These are phyloP conservation scores for Ostrea denselamellosa DNA, from an alignment of 1,140 invertebrate species.

Conservation along the genomic window DNA sequence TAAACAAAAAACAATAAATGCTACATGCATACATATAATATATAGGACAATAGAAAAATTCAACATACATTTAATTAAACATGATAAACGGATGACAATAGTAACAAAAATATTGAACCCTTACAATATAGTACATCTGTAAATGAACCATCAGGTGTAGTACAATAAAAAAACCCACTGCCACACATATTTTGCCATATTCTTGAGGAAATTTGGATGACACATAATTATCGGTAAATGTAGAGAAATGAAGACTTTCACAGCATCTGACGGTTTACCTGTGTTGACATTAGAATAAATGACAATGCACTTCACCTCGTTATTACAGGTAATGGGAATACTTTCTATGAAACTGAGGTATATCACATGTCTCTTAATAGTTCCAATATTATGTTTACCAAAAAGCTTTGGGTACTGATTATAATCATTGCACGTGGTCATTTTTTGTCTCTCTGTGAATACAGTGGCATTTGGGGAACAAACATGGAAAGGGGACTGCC, in stretches of 20 bases:
- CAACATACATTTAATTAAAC: slow-evolving; percentile 27
- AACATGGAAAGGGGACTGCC: slow-evolving; percentile 51
- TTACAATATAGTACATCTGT: too few species aligned
- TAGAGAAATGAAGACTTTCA: neutral
- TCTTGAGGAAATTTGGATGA: too few species aligned
- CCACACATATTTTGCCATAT: too few species aligned
- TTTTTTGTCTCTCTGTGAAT: slow-evolving; percentile 54
- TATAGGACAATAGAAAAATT: neutral
- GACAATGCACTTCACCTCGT: neutral
- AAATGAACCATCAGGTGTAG: too few species aligned
- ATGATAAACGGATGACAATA: neutral
- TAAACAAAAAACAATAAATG: slow-evolving; percentile 30
- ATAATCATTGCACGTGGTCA: slow-evolving; percentile 43
- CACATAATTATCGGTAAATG: too few species aligned
- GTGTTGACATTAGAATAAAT: neutral
- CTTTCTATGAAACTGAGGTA: too few species aligned
- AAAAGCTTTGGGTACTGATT: too few species aligned
- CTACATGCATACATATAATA: neutral
- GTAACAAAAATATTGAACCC: neutral
- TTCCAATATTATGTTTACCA: too few species aligned
- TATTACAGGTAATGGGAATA: too few species aligned
- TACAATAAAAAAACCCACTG: too few species aligned
- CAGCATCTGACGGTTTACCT: neutral
- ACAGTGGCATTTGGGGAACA: slow-evolving; percentile 53
- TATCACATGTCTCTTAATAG: too few species aligned